Base-by-base conservation (phyloP, 2,888 invertebrate genomes). In the Cacoxenus indagator region DNA sequence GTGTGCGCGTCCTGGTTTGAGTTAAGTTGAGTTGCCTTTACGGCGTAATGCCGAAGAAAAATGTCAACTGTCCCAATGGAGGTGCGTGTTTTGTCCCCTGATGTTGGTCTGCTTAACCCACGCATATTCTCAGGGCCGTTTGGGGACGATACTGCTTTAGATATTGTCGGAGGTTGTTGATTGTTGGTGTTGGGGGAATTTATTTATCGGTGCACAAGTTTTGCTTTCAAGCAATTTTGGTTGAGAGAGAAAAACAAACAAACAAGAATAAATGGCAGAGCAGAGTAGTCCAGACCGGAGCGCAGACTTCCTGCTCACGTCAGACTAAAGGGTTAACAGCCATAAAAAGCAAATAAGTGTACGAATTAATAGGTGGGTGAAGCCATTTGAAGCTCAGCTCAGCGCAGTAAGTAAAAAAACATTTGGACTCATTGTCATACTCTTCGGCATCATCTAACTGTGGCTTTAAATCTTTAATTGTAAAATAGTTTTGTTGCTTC, bases 381-480 rank as follows among this genome's bases (percentile, higher is more conserved):
- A 37, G 14, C 37, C 37, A 2, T 8, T 37, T 37, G 37, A 37
- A 37, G 37, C 37, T 5, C 2, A 4, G 17, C n/a, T n/a, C n/a
- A n/a, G n/a, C n/a, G n/a, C n/a, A 62, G 45, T 62, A 45, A 45
- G 24, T 62, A 62, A 62, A 45, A 45, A 62, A 62, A 43, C 26
- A 51, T 51, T 14, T 61, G 9, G 61, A n/a, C 17, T 48, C 19
- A 17, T 59, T 37, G 31, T 37, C 17, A 19, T 59, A 5, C 26
- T 62, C 24, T 4, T 62, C 45, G 43, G 61, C 66, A 46, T 57
- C 57, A 71, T 73, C 37, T 14, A 37, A 64, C 74, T 67, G 57
- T 67, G 65, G 74, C 72, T 61, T 74, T 74, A 74, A 74, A 74
- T 74, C 72, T 75, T 74, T 74, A 74, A 74, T 74, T 74, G 74